These are phyloP conservation scores for Cacoxenus indagator DNA, from an alignment of 2,888 invertebrate genomes.

Conservation along the genomic window DNA sequence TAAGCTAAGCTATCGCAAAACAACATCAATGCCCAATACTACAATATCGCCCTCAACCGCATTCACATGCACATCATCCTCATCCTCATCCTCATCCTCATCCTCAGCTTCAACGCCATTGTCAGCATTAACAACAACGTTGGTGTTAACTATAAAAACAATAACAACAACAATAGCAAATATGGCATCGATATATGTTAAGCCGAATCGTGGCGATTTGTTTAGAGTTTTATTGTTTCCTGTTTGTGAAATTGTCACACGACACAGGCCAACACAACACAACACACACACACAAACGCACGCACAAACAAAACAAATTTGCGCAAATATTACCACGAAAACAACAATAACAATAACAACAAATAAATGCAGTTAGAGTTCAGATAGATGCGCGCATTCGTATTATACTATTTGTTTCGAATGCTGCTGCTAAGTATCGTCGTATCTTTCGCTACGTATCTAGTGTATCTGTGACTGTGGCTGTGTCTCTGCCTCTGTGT, in stretches of 20 bases:
- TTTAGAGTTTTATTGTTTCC: conserved; percentile 67
- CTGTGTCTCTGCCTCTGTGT: conserved; percentile 36
- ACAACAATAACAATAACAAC: conserved; percentile 19
- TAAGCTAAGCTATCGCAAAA: conserved; percentile 1
- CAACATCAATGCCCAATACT: conserved; percentile 7
- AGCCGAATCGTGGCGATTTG: conserved; percentile 52
- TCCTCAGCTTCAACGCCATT: not conserved
- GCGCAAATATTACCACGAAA: conserved; percentile 20
- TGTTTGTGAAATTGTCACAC: conserved; percentile 60
- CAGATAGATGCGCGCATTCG: not conserved
- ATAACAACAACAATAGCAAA: conserved; percentile 4
- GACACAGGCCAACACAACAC: conserved; percentile 44
- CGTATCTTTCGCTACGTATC: conserved; percentile 42
- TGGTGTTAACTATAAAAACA: conserved; percentile 5
- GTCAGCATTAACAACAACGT: not conserved
- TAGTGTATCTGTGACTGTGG: conserved; percentile 35
- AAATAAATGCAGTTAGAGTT: conserved; percentile 15
- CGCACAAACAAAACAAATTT: conserved; percentile 28
- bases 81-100: not conserved
- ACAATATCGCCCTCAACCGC: conserved; percentile 34
- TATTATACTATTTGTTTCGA: not conserved
- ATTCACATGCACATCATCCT: conserved; percentile 26
- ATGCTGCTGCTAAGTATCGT: conserved; percentile 34
- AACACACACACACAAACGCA: conserved; percentile 23
- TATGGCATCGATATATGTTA: conserved; percentile 5